phyloP scores from a whole-genome alignment of 2,888 invertebrate species.

The Scaptomyza parva region DNA sequence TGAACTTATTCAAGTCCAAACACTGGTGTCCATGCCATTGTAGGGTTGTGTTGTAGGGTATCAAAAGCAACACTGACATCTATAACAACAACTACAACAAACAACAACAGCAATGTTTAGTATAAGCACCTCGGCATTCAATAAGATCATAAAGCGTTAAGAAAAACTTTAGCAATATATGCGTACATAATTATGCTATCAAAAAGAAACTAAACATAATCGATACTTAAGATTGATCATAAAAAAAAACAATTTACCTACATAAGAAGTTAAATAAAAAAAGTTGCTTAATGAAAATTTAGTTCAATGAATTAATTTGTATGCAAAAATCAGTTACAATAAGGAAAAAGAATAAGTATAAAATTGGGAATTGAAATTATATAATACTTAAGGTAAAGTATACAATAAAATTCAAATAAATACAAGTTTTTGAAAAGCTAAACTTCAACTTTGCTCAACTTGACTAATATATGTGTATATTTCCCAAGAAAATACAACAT shows the following conservation, averaged over 20 bases:
- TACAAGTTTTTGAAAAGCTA: slow-evolving; percentile 3
- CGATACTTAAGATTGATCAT: not conserved
- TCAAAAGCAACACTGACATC: slow-evolving; percentile 16
- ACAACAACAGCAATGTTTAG: slow-evolving; percentile 55
- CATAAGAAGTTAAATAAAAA: no score
- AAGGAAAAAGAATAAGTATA: no score
- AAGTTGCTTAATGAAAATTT: not conserved
- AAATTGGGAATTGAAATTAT: not conserved
- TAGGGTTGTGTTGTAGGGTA: not conserved
- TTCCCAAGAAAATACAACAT: slow-evolving; percentile 60
- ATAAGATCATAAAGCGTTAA: slow-evolving; percentile 52
- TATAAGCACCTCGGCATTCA: slow-evolving; percentile 31
- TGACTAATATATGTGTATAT: slow-evolving; percentile 3
- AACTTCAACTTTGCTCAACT: slow-evolving; percentile 46
- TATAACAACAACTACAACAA: slow-evolving; percentile 40
- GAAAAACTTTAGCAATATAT: slow-evolving; percentile 82
- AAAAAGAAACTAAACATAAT: not conserved
- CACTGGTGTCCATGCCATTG: not conserved
- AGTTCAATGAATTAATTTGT: no score
- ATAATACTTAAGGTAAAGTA: not conserved
- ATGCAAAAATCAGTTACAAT: not conserved
- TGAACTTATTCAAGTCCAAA: not conserved
- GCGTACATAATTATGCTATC: slow-evolving; percentile 78
- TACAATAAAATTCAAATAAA: not conserved
- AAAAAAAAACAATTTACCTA: not conserved